Conservation (phyloP, 2,888 invertebrate species). For the Drosophila antonietae region DNA sequence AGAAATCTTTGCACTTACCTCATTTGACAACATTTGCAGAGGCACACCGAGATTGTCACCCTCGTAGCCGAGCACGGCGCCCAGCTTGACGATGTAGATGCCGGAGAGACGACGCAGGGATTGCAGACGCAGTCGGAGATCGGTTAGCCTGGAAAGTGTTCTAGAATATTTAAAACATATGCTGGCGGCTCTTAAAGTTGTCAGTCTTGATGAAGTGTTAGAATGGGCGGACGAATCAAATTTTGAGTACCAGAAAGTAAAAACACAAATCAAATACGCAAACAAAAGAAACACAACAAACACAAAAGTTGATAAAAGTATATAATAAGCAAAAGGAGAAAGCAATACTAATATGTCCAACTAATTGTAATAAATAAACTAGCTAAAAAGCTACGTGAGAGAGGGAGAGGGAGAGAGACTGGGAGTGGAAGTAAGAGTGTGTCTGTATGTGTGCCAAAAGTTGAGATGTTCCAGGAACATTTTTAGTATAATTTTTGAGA, state of each 20-base stretch:
- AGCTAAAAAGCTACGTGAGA: slow-evolving; percentile 29
- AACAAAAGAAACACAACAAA: slow-evolving; percentile 58
- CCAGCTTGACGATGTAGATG: slow-evolving; percentile 92
- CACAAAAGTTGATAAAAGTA: slow-evolving; percentile 38
- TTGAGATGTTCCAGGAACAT: slow-evolving; percentile 39
- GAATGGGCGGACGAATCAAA: slow-evolving; percentile 84
- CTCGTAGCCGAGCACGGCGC: slow-evolving; percentile 90
- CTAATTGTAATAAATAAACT: slow-evolving; percentile 18
- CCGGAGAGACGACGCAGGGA: slow-evolving; percentile 93
- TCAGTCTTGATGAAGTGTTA: slow-evolving; percentile 79
- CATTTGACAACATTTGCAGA: slow-evolving; percentile 86
- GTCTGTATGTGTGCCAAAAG: slow-evolving; percentile 21
- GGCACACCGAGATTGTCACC: slow-evolving; percentile 87
- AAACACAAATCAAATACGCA: slow-evolving; percentile 73
- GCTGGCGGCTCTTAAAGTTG: slow-evolving; percentile 54
- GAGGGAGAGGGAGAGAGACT: not conserved
- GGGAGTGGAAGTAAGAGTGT: not conserved
- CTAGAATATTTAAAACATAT: slow-evolving; percentile 78
- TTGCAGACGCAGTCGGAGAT: slow-evolving; percentile 91
- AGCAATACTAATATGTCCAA: slow-evolving; percentile 10
- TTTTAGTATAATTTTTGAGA: slow-evolving; percentile 56
- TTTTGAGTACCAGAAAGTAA: slow-evolving; percentile 82
- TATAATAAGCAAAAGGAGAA: slow-evolving; percentile 12
- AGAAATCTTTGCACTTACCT: slow-evolving; percentile 85
- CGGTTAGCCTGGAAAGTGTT: slow-evolving; percentile 88